phyloP scores from a whole-genome alignment of 1,140 invertebrate species.

The Chionoecetes opilio region DNA sequence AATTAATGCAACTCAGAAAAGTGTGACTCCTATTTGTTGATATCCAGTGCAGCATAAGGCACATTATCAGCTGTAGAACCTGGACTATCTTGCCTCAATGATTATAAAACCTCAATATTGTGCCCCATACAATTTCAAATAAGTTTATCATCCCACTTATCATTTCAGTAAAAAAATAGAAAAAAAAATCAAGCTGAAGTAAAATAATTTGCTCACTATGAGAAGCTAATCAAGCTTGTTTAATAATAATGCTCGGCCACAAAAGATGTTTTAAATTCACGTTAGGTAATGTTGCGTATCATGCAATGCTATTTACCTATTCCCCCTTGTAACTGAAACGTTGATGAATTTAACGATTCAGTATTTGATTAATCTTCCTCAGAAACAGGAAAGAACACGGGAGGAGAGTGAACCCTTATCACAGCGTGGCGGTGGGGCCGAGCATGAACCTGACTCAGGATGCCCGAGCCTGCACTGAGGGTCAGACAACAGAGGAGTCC shows the following conservation, averaged over 20 bases:
- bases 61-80: conserved; percentile 69
- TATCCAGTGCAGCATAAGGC: conserved; percentile 75
- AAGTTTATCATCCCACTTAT: neutral
- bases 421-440: conserved; percentile 77
- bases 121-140: conserved; percentile 29
- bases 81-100: conserved; percentile 9
- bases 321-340: neutral
- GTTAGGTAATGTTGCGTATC: conserved; percentile 33
- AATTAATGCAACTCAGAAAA: conserved; percentile 52
- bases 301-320: conserved; percentile 49
- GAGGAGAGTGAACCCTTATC: conserved; percentile 59
- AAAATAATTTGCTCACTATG: conserved; percentile 7
- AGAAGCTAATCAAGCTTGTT: conserved; percentile 38
- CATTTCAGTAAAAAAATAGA: conserved; percentile 48
- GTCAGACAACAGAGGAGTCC: conserved; percentile 78
- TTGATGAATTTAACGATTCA: neutral
- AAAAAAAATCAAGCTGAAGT: conserved; percentile 44
- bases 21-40: neutral
- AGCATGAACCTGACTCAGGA: conserved; percentile 79
- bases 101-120: conserved; percentile 55
- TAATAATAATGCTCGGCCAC: conserved; percentile 58
- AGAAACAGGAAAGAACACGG: conserved; percentile 27
- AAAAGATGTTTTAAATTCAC: conserved; percentile 40
- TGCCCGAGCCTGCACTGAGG: conserved; percentile 65
- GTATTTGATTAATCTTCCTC: conserved; percentile 16